These are phyloP conservation scores for Liposcelis brunnea DNA, from an alignment of 2,888 invertebrate genomes.

Conservation along the genomic window DNA sequence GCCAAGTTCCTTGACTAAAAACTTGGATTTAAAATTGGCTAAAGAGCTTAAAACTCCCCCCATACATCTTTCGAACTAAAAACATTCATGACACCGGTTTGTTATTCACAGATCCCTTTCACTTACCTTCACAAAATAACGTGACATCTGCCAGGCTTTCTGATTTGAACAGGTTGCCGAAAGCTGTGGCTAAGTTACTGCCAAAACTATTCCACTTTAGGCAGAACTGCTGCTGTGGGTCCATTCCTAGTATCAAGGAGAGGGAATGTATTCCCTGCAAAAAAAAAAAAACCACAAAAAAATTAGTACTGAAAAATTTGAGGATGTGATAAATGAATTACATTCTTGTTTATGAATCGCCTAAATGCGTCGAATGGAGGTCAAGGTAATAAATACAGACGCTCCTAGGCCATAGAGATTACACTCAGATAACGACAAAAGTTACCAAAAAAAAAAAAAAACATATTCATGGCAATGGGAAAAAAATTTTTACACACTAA, in stretches of 20 bases:
- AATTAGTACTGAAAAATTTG: conserved; percentile 5
- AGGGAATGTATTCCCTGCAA: conserved; percentile 46
- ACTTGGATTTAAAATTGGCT: no score
- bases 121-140: conserved; percentile 81
- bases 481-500: neutral
- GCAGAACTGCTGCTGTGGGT: conserved; percentile 83
- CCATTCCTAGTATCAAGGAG: conserved; percentile 45
- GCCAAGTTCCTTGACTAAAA: no score
- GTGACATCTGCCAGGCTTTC: conserved; percentile 86
- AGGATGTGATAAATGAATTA: neutral
- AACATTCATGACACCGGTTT: no score
- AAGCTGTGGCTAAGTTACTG: conserved; percentile 79
- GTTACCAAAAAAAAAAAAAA: neutral
- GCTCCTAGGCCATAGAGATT: no score
- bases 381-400: no score
- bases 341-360: no score
- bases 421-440: neutral
- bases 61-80: no score
- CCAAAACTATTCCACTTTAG: conserved; percentile 93
- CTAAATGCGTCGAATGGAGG: no score
- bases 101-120: no score
- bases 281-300: conserved; percentile 17
- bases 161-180: conserved; percentile 83
- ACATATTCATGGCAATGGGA: neutral
- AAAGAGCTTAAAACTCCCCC: no score